phyloP scores from a whole-genome alignment of 2,113 vertebrate species.

The Riparia riparia region DNA sequence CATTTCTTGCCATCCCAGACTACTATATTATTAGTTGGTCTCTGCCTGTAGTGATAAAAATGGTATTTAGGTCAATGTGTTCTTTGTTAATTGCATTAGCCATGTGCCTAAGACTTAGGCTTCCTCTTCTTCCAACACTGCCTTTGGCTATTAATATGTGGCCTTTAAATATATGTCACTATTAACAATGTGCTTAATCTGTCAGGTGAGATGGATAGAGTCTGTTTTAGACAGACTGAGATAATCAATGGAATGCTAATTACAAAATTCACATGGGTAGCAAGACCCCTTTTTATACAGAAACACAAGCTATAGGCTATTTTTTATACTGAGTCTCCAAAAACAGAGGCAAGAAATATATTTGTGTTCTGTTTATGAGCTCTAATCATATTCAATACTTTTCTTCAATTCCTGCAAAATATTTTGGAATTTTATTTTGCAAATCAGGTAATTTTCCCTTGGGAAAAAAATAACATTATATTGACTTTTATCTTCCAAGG shows the following conservation, averaged over 20 bases:
- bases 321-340: background rate
- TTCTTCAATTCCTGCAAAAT: background rate
- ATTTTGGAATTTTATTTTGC: background rate
- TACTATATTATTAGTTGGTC: background rate
- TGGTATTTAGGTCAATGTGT: slow-evolving; percentile 70
- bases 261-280: background rate
- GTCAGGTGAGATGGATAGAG: slow-evolving; percentile 23
- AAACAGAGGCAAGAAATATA: background rate
- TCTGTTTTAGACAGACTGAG: slow-evolving; percentile 19
- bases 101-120: slow-evolving; percentile 71
- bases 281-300: background rate
- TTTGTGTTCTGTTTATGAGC: background rate
- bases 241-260: background rate
- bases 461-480: background rate
- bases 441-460: background rate
- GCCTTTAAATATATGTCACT: slow-evolving; percentile 40
- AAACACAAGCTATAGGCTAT: background rate
- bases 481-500: background rate
- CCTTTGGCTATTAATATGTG: slow-evolving; percentile 40
- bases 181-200: slow-evolving; percentile 25
- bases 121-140: slow-evolving; percentile 13
- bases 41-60: background rate
- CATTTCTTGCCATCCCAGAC: background rate
- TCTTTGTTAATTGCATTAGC: slow-evolving; percentile 80
- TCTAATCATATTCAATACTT: background rate